These are phyloP conservation scores for Heptranchias perlo DNA, from an alignment of 2,113 vertebrate genomes.

Conservation along the genomic window DNA sequence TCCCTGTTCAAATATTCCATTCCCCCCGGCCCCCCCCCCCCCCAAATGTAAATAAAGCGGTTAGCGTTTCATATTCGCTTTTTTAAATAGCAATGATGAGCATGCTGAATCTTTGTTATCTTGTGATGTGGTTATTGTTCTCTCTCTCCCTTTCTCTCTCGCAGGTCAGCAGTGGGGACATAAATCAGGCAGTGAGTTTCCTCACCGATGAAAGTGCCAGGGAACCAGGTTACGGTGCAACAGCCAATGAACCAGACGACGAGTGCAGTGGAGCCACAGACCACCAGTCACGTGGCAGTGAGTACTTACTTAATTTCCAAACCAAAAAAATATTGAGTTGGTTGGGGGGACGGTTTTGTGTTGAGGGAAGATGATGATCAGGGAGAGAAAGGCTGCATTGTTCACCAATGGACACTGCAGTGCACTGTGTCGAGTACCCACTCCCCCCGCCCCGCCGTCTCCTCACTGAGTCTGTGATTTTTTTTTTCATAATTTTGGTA, in stretches of 20 bases:
- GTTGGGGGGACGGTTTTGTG: not conserved
- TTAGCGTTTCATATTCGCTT: accelerated
- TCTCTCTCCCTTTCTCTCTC: accelerated
- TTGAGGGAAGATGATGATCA: not conserved
- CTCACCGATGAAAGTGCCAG: slow-evolving; percentile 63
- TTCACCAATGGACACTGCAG: not conserved
- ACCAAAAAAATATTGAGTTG: no score
- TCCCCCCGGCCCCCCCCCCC: not conserved
- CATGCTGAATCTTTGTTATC: not conserved
- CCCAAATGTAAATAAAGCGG: not conserved
- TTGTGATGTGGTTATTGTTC: not conserved
- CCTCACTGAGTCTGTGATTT: not conserved
- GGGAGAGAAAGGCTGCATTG: not conserved
- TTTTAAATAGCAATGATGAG: not conserved
- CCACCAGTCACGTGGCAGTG: not conserved
- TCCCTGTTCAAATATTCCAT: not conserved
- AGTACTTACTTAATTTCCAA: not conserved
- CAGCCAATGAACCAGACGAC: slow-evolving; percentile 52
- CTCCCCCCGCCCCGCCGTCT: no score
- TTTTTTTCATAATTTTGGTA: no score
- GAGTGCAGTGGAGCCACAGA: slow-evolving; percentile 47
- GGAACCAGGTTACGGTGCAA: slow-evolving; percentile 47
- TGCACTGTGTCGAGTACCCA: not conserved
- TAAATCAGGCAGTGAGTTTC: slow-evolving; percentile 78
- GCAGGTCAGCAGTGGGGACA: slow-evolving; percentile 82